A percentile compares a stretch with the other conserved stretches of the same genome.
Evolutionary conservation across 92 coral and sea anemone genomes (phyloP).

Genomic region (Phenganax marumi): DNA sequence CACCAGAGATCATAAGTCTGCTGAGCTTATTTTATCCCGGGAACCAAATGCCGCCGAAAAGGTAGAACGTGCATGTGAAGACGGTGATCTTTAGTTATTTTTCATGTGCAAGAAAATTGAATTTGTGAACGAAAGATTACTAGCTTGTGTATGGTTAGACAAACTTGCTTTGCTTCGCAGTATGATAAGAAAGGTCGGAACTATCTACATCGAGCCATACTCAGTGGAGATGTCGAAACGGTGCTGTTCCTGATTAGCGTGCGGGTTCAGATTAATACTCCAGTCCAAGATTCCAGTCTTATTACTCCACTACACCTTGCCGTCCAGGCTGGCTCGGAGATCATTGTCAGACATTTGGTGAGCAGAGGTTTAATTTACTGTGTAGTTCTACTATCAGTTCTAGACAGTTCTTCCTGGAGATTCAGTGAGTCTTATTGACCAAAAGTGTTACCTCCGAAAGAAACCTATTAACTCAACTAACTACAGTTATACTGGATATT

Average conservation of each 20-base stretch:
- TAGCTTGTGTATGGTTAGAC: background rate
- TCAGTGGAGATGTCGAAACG: slow-evolving; percentile 78
- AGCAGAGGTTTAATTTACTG: slow-evolving; percentile 6
- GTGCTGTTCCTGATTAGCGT: slow-evolving; percentile 91
- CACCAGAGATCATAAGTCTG: slow-evolving; percentile 87
- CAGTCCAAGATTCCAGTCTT: slow-evolving; percentile 88
- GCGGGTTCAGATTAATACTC: slow-evolving; percentile 76
- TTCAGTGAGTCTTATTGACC: background rate
- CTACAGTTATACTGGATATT: background rate
- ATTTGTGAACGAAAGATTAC: too few relatives aligned
- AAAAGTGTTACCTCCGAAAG: background rate
- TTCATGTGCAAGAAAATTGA: too few relatives aligned
- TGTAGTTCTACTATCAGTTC: background rate
- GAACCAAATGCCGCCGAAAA: slow-evolving; percentile 96
- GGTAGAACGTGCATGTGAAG: slow-evolving; percentile 33
- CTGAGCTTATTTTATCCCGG: slow-evolving; percentile 82
- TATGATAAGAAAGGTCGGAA: slow-evolving; percentile 93
- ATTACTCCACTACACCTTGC: slow-evolving; percentile 89
- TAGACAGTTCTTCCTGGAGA: background rate
- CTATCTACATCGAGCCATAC: slow-evolving; percentile 83
- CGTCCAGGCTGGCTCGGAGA: slow-evolving; percentile 85
- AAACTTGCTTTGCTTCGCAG: slow-evolving; percentile 46
- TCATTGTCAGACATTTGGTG: slow-evolving; percentile 92
- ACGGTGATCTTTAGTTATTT: too few relatives aligned
- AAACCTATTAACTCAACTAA: slow-evolving; percentile 43